These are phyloP conservation scores for Idris sp. DNA, from an alignment of 1,140 invertebrate species.

Conservation along the genomic window DNA sequence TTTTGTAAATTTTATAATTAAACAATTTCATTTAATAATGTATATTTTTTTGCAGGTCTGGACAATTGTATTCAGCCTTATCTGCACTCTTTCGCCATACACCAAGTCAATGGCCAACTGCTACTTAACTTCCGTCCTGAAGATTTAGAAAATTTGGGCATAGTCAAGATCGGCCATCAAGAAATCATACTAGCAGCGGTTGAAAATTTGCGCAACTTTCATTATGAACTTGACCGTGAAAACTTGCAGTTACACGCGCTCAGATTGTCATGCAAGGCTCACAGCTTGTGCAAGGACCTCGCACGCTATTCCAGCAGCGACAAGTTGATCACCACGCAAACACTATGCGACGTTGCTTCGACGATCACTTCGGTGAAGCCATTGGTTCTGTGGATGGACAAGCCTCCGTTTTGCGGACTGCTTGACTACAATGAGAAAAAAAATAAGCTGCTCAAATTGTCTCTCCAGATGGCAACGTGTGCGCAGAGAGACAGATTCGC, in stretches of 20 bases:
- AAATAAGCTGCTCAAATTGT: slow-evolving; percentile 85
- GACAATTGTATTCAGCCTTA: slow-evolving; percentile 90
- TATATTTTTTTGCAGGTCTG: slow-evolving; percentile 80
- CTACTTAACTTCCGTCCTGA: slow-evolving; percentile 89
- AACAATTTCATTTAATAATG: too few species aligned
- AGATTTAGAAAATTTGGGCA: slow-evolving; percentile 91
- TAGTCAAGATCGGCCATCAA: slow-evolving; percentile 92
- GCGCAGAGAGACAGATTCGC: slow-evolving; percentile 92
- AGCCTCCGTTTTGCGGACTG: slow-evolving; percentile 84
- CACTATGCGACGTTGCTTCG: slow-evolving; percentile 89
- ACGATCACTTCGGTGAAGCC: slow-evolving; percentile 91
- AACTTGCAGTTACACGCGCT: slow-evolving; percentile 93
- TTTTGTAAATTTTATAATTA: too few species aligned
- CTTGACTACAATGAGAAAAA: slow-evolving; percentile 84
- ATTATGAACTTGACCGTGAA: slow-evolving; percentile 93
- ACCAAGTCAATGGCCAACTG: slow-evolving; percentile 88
- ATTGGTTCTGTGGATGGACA: slow-evolving; percentile 91
- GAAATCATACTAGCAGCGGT: slow-evolving; percentile 94
- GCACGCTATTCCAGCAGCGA: slow-evolving; percentile 81
- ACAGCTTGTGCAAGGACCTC: slow-evolving; percentile 87
- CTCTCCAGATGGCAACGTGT: slow-evolving; percentile 90
- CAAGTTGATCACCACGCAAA: slow-evolving; percentile 85
- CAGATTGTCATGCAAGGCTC: slow-evolving; percentile 89
- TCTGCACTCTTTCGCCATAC: slow-evolving; percentile 88
- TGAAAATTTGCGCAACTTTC: slow-evolving; percentile 91